A percentile compares a stretch with the other conserved stretches of the same genome.
phyloP scores from a whole-genome alignment of 30 jellyfish, hydroid and myxozoan genomes.

The Turritopsis dohrnii region DNA sequence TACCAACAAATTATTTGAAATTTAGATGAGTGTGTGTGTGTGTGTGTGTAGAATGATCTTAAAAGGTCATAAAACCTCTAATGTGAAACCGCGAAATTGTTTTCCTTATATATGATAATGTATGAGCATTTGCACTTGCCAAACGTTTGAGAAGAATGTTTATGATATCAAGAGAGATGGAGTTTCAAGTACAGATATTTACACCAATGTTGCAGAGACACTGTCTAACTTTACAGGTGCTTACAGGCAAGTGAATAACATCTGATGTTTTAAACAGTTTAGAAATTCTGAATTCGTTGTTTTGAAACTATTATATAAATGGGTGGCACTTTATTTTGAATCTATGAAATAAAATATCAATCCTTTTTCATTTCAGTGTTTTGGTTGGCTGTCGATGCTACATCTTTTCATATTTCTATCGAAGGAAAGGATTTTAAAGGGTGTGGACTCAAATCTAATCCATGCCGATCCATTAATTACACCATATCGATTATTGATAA shows the following conservation, averaged over 20 bases:
- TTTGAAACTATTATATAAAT: neutral
- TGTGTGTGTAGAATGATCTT: no score
- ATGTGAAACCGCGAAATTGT: neutral
- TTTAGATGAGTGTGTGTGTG: no score
- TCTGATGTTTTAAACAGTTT: neutral
- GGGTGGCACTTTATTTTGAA: neutral
- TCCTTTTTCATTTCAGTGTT: neutral
- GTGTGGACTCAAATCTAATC: neutral
- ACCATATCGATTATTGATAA: neutral
- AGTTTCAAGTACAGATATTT: neutral
- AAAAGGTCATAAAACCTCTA: neutral
- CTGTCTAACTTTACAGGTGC: neutral
- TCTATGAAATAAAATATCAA: neutral
- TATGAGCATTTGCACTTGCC: neutral
- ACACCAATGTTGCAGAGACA: neutral
- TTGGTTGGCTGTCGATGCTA: neutral
- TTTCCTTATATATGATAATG: neutral
- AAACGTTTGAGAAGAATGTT: neutral
- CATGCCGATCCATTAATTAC: neutral
- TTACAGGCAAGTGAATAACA: neutral
- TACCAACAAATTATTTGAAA: no score
- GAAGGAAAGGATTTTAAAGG: neutral
- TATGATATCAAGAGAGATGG: neutral
- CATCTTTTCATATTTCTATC: neutral
- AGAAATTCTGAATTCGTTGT: neutral